phyloP scores from a whole-genome alignment of 1,140 invertebrate genomes.

The Papilio dardanus region DNA sequence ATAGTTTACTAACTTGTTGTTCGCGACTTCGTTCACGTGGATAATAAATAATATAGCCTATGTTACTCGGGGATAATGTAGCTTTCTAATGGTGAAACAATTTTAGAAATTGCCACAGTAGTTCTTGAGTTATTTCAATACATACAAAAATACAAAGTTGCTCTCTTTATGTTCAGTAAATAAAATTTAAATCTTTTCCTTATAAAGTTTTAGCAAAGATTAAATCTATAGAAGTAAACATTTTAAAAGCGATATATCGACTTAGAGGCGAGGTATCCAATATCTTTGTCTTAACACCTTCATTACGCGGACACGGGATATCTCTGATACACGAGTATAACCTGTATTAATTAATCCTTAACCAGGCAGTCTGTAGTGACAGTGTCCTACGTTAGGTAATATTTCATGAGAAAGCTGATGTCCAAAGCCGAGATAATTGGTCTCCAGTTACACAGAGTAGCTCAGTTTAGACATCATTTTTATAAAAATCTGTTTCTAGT shows the following conservation, averaged over 20 bases:
- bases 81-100: too few relatives aligned
- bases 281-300: conserved; percentile 52
- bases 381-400: conserved; percentile 49
- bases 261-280: neutral
- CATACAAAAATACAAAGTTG: too few relatives aligned
- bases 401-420: conserved; percentile 58
- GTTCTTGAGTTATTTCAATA: too few relatives aligned
- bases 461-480: conserved; percentile 28
- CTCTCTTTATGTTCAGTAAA: too few relatives aligned
- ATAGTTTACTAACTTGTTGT: too few relatives aligned
- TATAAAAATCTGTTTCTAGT: neutral
- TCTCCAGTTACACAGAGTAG: conserved; percentile 47
- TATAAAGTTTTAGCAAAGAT: too few relatives aligned
- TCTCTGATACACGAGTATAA: conserved; percentile 67
- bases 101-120: too few relatives aligned
- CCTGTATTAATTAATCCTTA: conserved; percentile 62
- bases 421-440: conserved; percentile 64
- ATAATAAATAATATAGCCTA: too few relatives aligned
- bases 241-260: conserved; percentile 12
- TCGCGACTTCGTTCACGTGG: too few relatives aligned
- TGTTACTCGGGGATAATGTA: too few relatives aligned
- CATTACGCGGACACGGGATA: conserved; percentile 60
- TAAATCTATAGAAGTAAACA: too few relatives aligned
- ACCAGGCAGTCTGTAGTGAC: conserved; percentile 41
- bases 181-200: too few relatives aligned